phyloP scores from a whole-genome alignment of 1,140 invertebrate genomes.

The Melipona quadrifasciata region DNA sequence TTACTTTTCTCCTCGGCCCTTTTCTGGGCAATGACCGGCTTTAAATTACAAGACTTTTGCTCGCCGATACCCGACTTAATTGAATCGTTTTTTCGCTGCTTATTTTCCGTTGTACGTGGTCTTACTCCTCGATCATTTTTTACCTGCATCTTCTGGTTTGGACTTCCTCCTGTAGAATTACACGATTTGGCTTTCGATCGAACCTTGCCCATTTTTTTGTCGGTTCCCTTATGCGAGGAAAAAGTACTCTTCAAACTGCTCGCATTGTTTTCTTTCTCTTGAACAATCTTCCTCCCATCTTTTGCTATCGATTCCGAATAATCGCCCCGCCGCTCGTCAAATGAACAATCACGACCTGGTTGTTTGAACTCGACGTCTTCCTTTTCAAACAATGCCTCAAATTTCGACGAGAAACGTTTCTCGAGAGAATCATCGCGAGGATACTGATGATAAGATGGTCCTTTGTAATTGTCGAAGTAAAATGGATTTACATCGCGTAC shows the following conservation, averaged over 20 bases:
- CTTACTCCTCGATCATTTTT: not conserved
- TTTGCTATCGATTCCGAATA: not conserved
- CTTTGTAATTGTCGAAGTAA: not conserved
- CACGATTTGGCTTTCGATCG: conserved; percentile 17
- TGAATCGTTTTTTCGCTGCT: not conserved
- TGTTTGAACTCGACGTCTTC: not conserved
- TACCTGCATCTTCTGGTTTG: not conserved
- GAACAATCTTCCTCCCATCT: not conserved
- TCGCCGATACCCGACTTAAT: not conserved
- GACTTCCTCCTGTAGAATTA: not conserved
- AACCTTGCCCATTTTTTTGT: not conserved
- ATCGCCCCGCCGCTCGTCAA: not conserved
- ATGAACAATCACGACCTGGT: too few species aligned
- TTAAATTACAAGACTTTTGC: not conserved
- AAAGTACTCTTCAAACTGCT: not conserved
- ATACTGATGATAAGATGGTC: not conserved
- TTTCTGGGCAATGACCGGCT: not conserved
- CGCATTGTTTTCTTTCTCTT: not conserved
- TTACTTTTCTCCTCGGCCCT: not conserved
- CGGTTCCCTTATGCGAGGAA: not conserved
- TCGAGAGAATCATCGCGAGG: not conserved
- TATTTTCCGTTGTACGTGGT: not conserved
- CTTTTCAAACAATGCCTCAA: not conserved
- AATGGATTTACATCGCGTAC: not conserved
- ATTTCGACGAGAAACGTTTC: not conserved